Conservation (phyloP, 2,888 invertebrate genomes). For the Ophion obscuratus region DNA sequence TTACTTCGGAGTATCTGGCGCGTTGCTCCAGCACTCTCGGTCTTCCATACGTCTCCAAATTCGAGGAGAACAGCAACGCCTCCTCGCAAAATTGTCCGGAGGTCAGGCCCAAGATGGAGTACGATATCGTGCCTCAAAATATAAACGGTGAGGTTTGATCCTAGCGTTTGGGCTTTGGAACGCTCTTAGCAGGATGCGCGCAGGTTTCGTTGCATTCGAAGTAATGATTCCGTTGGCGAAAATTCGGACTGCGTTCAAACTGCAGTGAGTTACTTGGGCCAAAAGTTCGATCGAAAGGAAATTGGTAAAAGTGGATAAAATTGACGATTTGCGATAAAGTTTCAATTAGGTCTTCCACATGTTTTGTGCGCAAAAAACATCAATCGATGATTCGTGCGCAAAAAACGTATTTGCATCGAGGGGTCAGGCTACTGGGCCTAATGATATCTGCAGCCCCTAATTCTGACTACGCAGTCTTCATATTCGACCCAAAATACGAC, state of each 20-base stretch:
- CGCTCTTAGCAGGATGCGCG: too few relatives aligned
- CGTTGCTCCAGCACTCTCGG: constrained; percentile 80
- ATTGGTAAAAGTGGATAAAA: too few relatives aligned
- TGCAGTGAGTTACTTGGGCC: too few relatives aligned
- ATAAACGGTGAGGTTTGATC: constrained; percentile 76
- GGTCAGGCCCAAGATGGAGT: constrained; percentile 77
- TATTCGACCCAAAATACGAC: too few relatives aligned
- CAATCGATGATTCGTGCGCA: neutral
- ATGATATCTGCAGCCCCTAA: too few relatives aligned
- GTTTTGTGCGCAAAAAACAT: neutral
- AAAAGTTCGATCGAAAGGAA: too few relatives aligned
- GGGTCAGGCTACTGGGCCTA: too few relatives aligned
- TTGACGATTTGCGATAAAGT: neutral
- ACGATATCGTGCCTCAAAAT: constrained; percentile 79
- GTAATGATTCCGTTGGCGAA: too few relatives aligned
- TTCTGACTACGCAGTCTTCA: too few relatives aligned
- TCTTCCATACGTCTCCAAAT: constrained; percentile 80
- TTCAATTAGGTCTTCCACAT: neutral
- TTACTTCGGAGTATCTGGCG: constrained; percentile 81
- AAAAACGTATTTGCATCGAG: neutral
- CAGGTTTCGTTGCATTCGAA: too few relatives aligned
- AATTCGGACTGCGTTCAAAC: too few relatives aligned
- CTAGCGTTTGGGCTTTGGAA: too few relatives aligned
- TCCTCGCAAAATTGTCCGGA: constrained; percentile 76
- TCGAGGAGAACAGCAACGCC: constrained; percentile 77